Percentiles rank a stretch among this genome's conserved stretches.
These are phyloP conservation scores for Cyprinella venusta DNA, from an alignment of 2,797 vertebrate genomes.

Conservation along the genomic window DNA sequence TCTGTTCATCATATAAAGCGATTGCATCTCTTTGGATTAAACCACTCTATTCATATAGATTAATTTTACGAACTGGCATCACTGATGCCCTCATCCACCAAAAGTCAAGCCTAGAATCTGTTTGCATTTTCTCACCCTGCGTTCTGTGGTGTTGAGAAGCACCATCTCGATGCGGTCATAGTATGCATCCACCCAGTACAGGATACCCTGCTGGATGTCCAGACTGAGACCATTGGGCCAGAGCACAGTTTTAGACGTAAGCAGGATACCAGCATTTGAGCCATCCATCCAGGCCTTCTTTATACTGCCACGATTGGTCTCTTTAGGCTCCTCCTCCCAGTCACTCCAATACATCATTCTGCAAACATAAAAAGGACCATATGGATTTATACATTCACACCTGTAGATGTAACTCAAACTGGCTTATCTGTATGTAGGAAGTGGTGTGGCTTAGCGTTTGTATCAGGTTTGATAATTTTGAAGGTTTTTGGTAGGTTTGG, in stretches of 20 bases:
- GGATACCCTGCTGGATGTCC: slow-evolving; percentile 89
- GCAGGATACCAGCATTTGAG: slow-evolving; percentile 88
- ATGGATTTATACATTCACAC: not conserved
- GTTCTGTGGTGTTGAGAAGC: slow-evolving; percentile 87
- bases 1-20: too few relatives aligned
- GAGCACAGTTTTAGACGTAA: slow-evolving; percentile 94
- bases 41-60: not conserved
- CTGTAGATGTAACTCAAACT: not conserved
- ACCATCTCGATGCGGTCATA: slow-evolving; percentile 97
- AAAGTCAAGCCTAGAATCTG: not conserved
- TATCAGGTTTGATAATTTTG: not conserved
- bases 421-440: not conserved
- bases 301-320: slow-evolving; percentile 94
- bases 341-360: slow-evolving; percentile 99
- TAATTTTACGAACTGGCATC: not conserved
- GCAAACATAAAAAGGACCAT: slow-evolving; percentile 19
- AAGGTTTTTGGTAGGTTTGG: not conserved
- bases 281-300: slow-evolving; percentile 98
- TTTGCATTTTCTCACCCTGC: slow-evolving; percentile 79
- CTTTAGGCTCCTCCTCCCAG: slow-evolving; percentile 98
- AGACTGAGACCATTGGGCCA: slow-evolving; percentile 97
- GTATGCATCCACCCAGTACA: slow-evolving; percentile 98
- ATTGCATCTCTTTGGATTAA: too few relatives aligned
- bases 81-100: not conserved
- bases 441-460: not conserved